Percentiles rank a stretch among this genome's conserved stretches.
Conservation (phyloP, 1,140 invertebrate species). For the Polypedilum pembai region DNA sequence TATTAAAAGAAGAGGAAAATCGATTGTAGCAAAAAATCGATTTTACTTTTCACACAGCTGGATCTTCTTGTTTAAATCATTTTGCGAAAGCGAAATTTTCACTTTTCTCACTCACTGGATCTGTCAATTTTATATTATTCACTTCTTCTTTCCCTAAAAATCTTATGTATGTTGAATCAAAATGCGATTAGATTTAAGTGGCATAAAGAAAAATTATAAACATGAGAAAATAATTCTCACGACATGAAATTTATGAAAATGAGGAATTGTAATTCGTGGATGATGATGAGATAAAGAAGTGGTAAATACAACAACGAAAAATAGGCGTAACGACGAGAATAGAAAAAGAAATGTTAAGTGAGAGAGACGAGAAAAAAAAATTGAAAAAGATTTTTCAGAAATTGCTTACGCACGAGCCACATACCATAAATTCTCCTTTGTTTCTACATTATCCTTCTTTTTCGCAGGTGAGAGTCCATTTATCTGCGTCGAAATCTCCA, state of each 20-base stretch:
- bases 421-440: constrained; percentile 60
- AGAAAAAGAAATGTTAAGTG: neutral
- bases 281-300: constrained; percentile 8
- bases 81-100: neutral
- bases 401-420: constrained; percentile 43
- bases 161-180: neutral
- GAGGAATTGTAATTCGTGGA: neutral
- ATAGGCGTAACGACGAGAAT: neutral
- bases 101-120: neutral
- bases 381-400: constrained; percentile 42
- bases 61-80: neutral
- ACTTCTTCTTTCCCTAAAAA: too few relatives aligned
- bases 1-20: neutral
- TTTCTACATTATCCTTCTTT: constrained; percentile 55
- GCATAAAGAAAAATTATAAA: neutral
- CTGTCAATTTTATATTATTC: neutral
- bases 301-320: constrained; percentile 24
- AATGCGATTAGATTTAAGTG: neutral
- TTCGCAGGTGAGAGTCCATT: constrained; percentile 52
- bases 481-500: constrained; percentile 50
- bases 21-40: neutral
- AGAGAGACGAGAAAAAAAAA: neutral
- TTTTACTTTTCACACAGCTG: constrained; percentile 20
- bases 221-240: neutral
- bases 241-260: constrained; percentile 9